These are phyloP conservation scores for Aplochiton taeniatus DNA, from an alignment of 2,797 vertebrate genomes.

Conservation along the genomic window DNA sequence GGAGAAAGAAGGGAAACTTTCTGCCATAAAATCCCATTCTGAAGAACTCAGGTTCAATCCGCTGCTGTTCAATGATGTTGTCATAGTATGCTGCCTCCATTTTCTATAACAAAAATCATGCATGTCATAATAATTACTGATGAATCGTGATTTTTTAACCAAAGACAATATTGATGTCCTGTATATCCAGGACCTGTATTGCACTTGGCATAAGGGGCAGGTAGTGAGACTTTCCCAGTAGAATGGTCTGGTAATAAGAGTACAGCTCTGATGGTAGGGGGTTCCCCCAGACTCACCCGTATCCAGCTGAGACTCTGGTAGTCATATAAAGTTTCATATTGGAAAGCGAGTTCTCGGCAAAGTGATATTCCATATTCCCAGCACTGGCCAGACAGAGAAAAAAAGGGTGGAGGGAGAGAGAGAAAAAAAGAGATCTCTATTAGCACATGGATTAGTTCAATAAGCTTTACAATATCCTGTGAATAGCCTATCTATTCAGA, in stretches of 20 bases:
- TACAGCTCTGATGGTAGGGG: background rate
- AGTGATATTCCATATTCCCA: conserved; percentile 98
- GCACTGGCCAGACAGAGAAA: conserved; percentile 77
- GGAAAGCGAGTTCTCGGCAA: conserved; percentile 94
- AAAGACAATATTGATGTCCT: conserved; percentile 26
- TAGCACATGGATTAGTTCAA: conserved; percentile 6
- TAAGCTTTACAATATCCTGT: background rate
- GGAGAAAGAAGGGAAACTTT: conserved; percentile 98
- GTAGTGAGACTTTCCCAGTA: too few relatives aligned
- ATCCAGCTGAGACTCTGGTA: conserved; percentile 99
- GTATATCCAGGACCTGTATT: conserved; percentile 13
- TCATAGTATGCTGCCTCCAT: conserved; percentile 99
- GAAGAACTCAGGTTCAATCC: conserved; percentile 97
- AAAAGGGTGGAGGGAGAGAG: too few relatives aligned
- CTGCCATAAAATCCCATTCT: conserved; percentile 97
- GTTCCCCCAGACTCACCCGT: conserved; percentile 80
- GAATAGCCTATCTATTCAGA: background rate
- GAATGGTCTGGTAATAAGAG: too few relatives aligned
- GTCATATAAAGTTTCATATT: conserved; percentile 96
- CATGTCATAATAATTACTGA: conserved; percentile 34
- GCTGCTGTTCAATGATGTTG: conserved; percentile 97
- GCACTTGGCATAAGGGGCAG: conserved; percentile 1
- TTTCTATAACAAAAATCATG: conserved; percentile 80
- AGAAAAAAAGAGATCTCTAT: too few relatives aligned
- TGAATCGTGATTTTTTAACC: conserved; percentile 51